Percentiles rank a stretch among this genome's conserved stretches.
These are phyloP conservation scores for Phymorhynchus buccinoides DNA, from an alignment of 1,140 invertebrate species.

Conservation along the genomic window DNA sequence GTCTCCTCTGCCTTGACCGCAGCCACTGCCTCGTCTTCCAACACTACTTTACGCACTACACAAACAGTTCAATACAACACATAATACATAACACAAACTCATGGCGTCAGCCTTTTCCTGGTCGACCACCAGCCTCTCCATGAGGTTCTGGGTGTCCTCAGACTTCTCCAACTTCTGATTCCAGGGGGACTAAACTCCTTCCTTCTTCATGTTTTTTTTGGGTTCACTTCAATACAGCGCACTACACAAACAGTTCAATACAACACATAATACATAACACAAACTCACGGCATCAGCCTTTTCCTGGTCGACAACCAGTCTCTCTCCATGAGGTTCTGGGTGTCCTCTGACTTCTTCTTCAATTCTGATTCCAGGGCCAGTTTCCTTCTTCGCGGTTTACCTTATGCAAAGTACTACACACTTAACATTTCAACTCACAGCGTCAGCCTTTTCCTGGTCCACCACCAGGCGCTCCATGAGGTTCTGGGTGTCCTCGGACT, in stretches of 20 bases:
- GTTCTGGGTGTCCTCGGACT: constrained; percentile 70
- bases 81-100: too few species aligned
- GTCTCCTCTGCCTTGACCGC: constrained; percentile 74
- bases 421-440: constrained; percentile 66
- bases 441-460: constrained; percentile 74
- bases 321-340: constrained; percentile 72
- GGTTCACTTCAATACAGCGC: too few species aligned
- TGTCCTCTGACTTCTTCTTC: constrained; percentile 72
- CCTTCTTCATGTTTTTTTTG: too few species aligned
- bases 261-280: too few species aligned
- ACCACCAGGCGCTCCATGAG: constrained; percentile 73
- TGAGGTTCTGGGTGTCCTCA: constrained; percentile 70
- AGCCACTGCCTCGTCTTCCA: constrained; percentile 48
- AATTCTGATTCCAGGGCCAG: constrained; percentile 73
- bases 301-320: constrained; percentile 73
- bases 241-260: too few species aligned
- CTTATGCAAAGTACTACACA: too few species aligned
- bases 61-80: too few species aligned
- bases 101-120: constrained; percentile 74
- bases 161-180: constrained; percentile 74
- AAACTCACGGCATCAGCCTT: constrained; percentile 72
- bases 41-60: background rate
- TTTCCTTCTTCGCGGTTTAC: constrained; percentile 73
- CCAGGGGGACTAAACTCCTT: constrained; percentile 71
- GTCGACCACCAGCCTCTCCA: constrained; percentile 73